These are phyloP conservation scores for Andrena minutula DNA, from an alignment of 2,888 invertebrate species.

Conservation along the genomic window DNA sequence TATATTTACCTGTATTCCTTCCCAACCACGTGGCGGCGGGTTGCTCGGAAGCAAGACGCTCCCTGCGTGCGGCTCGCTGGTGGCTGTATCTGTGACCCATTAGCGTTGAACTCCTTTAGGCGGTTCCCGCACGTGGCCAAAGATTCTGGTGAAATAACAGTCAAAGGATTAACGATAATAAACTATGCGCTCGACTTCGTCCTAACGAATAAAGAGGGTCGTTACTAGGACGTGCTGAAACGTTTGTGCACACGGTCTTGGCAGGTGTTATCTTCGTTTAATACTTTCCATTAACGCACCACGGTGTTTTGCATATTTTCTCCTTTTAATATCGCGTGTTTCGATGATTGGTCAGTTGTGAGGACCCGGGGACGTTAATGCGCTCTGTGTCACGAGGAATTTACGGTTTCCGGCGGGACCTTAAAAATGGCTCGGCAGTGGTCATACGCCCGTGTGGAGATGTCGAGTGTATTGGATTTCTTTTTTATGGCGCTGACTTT, in stretches of 20 bases:
- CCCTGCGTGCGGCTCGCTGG: too few species aligned
- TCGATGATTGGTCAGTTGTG: background rate
- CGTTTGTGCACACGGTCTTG: background rate
- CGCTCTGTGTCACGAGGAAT: background rate
- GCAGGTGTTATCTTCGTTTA: background rate
- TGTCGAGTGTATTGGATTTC: too few species aligned
- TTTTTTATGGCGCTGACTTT: background rate
- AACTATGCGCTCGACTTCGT: background rate
- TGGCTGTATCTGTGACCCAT: too few species aligned
- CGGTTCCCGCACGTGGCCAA: too few species aligned
- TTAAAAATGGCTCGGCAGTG: background rate
- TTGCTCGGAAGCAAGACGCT: too few species aligned
- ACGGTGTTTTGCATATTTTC: background rate
- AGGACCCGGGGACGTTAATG: background rate
- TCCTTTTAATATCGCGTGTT: background rate
- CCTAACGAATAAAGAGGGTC: background rate
- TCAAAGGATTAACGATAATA: background rate
- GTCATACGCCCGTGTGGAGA: too few species aligned
- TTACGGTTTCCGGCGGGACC: constrained; percentile 5
- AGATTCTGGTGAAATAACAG: too few species aligned
- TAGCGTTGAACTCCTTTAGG: too few species aligned
- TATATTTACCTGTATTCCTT: background rate
- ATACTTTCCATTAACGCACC: background rate
- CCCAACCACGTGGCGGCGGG: too few species aligned
- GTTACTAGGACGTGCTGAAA: background rate